Evolutionary conservation across 1,140 invertebrate genomes (phyloP), one percentile per base, ranked within the genome.

Genomic region (Nephotettix cincticeps): DNA sequence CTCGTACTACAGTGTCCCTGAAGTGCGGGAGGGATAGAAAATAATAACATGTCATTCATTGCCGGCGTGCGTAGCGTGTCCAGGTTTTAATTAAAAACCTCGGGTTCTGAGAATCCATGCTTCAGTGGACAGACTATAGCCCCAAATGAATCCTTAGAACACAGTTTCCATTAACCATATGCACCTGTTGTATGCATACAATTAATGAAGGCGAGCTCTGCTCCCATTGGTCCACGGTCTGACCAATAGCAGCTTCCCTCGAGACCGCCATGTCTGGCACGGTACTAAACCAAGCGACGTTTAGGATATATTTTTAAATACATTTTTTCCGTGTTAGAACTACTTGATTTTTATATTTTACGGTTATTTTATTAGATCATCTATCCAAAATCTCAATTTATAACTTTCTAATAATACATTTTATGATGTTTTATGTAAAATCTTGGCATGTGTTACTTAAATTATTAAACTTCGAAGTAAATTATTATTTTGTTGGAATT

Each of bases 101-200:
- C 14, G n/a, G 56, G 4, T 6, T 40, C 47, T 51, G 47, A 21
- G 23, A 21, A 19, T 21, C 13, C 56, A 61, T 61, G 56, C 56
- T 61, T 61, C 56, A 61, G 56, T 61, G 56, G 56, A 61, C 21
- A 25, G 9, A 61, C 2, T 61, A 61, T 61, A 29, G 23, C 23
- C 3, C 27, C 27, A 61, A 61, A 61, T 61, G 56, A 61, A n/a
- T 25, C 28, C 56, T 25, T 23, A 27, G 56, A 61, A 27, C 27
- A 61, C 56, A 27, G 56, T 61, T 61, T 61, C 56, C 56, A 61
- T 61, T 61, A 61, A 21, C 27, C 56, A 61, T 61, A 61, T 61
- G 56, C 56, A 61, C 21, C 27, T 25, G 27, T 27, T 61, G 56
- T 29, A 27, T 61, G 56, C 56, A 61, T 61, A 61, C 56, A 29